Conservation (phyloP, 2,113 vertebrate genomes). For the Colius striatus region DNA sequence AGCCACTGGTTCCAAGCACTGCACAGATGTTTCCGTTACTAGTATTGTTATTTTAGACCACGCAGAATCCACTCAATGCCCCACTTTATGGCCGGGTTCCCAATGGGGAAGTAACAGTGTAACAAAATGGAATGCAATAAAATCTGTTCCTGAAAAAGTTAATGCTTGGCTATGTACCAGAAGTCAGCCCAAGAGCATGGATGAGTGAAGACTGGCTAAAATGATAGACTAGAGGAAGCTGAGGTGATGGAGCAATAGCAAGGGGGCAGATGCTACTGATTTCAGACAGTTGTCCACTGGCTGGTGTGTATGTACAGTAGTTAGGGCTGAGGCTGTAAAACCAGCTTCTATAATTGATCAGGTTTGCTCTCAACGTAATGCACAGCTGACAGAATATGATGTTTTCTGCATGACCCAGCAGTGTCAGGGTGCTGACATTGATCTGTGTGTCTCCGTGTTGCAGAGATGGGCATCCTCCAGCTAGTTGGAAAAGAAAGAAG, state of each 20-base stretch:
- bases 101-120: not conserved
- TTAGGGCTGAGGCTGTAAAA: not conserved
- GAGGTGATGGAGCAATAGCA: not conserved
- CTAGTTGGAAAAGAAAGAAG: not conserved
- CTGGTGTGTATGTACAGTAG: not conserved
- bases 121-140: not conserved
- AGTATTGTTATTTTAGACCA: not conserved
- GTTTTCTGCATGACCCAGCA: not conserved
- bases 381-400: not conserved
- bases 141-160: not conserved
- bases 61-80: not conserved
- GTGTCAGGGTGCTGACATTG: not conserved
- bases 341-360: not conserved
- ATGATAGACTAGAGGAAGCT: not conserved
- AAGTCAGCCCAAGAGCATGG: not conserved
- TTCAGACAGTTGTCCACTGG: not conserved
- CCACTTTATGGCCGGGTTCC: not conserved
- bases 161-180: not conserved
- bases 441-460: not conserved
- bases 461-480: not conserved
- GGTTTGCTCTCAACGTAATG: not conserved
- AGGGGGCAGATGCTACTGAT: not conserved
- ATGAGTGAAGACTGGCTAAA: slow-evolving; percentile 6
- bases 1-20: not conserved
- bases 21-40: not conserved